Evolutionary conservation across 1,140 invertebrate species (phyloP), one percentile per base, ranked within the genome.

Genomic region (Anastrepha obliqua): DNA sequence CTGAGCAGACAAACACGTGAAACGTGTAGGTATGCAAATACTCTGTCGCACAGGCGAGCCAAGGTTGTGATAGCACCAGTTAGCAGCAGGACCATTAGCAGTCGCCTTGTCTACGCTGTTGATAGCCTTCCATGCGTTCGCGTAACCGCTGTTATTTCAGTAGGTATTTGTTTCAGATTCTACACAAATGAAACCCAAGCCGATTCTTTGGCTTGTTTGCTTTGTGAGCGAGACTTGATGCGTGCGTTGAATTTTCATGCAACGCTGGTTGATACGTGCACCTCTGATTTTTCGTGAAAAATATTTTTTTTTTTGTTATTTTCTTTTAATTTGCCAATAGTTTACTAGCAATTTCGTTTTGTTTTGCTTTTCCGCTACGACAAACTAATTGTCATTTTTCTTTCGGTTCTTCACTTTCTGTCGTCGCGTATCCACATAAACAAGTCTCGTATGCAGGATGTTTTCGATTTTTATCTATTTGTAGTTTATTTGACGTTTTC

Each of bases 301-400:
- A 7, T 6, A n/a, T 58, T 47, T 74, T 58, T 74, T 74, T 51
- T 1, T 44, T 11, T 13, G 20, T 67, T 13, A n/a, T 15, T 51
- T 51, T 81, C 74, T n/a, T 81, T 81, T 81, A 81, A 81, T 81
- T 81, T 81, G 42, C 67, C 74, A 81, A 81, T 81, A 81, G 74
- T 81, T 81, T 47, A 81, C 74, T 81, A 81, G 55, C 74, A 81
- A 81, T 55, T 55, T 55, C 20, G 51, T 13, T 81, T 81, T 81
- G 6, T 60, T 15, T 62, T 55, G 64, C 64, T 67, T 44, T 42
- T 2, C 42, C 51, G 85, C n/a, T 86, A 42, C n/a, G 39, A 5
- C 58, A 62, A 86, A 29, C 62, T 86, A 62, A 86, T 86, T 62
- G 58, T 86, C 39, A 44, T 86, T 64, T 42, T 15, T 85, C 44